Evolutionary conservation across 2,113 vertebrate species (phyloP), one percentile per base, ranked within the genome.

Genomic region (Rhinichthys klamathensis): DNA sequence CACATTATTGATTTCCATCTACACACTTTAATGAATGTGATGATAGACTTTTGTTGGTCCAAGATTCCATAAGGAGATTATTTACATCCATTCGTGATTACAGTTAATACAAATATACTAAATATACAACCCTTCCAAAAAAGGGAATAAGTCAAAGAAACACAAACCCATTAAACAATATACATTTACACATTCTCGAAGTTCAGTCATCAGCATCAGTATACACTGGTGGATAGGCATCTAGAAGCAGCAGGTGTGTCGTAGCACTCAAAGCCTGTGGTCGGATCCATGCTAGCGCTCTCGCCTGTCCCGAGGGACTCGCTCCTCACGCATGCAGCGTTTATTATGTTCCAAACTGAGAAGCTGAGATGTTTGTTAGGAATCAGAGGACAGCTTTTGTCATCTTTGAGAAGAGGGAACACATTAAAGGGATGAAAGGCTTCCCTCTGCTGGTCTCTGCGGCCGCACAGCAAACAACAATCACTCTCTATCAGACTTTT

Each of bases 401-500:
- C 4, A 0, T 89, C 83, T 87, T 88, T 93, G 90, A 88, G 92
- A 89, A 85, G 86, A 87, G 84, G 83, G 85, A 69, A 77, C 11
- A 49, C 84, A 90, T 80, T 27, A 67, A 49, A 56, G 49, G 35
- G 88, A 94, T 92, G 89, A 93, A 94, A 94, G 92, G 85, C 85
- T 91, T 91, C 86, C 89, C 88, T 93, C 92, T 87, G 60, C 88
- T 87, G 91, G 85, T 70, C 56, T 82, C 9, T 6, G n/a, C 6
- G 23, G 56, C 54, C 44, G 88, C 88, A 82, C 80, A 88, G 93
- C 91, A 91, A 93, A 93, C 87, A 89, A 88, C 89, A 83, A 88
- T 90, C 90, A 85, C 38, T 38, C 15, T 32, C 41, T 69, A 67
- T 30, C 13, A 27, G n/a, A 51, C 60, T 46, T 63, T 35, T 51